Evolutionary conservation across 2,888 invertebrate genomes (phyloP).

Genomic region (Rhingia campestris): DNA sequence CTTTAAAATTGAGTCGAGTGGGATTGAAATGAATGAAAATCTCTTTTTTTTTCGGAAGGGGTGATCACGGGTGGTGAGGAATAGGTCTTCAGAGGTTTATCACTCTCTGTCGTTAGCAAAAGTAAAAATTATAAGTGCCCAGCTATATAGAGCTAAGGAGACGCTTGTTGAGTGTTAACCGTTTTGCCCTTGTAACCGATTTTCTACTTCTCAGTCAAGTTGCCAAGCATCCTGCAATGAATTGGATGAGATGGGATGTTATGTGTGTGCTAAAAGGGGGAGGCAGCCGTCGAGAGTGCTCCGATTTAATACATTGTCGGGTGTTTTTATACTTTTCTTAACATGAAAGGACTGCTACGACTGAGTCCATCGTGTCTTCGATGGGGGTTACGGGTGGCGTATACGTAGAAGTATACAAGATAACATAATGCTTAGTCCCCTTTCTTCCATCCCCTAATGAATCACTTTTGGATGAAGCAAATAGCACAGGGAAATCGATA

Average conservation of each 20-base stretch:
- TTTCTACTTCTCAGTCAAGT: conserved; percentile 67
- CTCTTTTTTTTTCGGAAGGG: conserved; percentile 1
- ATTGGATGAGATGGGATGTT: conserved; percentile 47
- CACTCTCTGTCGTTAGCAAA: conserved; percentile 52
- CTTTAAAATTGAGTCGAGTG: conserved; percentile 55
- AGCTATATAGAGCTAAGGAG: conserved; percentile 32
- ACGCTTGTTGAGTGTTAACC: conserved; percentile 68
- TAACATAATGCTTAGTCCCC: conserved; percentile 19
- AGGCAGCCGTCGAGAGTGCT: conserved; percentile 32
- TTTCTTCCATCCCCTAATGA: conserved; percentile 37
- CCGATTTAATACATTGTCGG: conserved; percentile 67
- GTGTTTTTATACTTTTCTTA: conserved; percentile 39
- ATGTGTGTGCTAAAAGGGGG: conserved; percentile 7
- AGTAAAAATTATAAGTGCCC: conserved; percentile 57
- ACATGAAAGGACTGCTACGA: conserved; percentile 28
- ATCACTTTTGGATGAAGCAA: conserved; percentile 36
- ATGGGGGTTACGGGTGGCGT: conserved; percentile 35
- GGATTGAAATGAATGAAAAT: conserved; percentile 29
- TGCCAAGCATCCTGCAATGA: conserved; percentile 64
- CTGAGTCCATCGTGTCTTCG: conserved; percentile 42
- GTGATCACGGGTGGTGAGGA: conserved; percentile 10
- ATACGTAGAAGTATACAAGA: conserved; percentile 37
- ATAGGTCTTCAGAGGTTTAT: conserved; percentile 54
- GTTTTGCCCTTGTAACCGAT: conserved; percentile 71
- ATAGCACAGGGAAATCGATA: conserved; percentile 50